Base-by-base conservation (phyloP, 2,113 vertebrate genomes). In the Datnioides undecimradiatus region DNA sequence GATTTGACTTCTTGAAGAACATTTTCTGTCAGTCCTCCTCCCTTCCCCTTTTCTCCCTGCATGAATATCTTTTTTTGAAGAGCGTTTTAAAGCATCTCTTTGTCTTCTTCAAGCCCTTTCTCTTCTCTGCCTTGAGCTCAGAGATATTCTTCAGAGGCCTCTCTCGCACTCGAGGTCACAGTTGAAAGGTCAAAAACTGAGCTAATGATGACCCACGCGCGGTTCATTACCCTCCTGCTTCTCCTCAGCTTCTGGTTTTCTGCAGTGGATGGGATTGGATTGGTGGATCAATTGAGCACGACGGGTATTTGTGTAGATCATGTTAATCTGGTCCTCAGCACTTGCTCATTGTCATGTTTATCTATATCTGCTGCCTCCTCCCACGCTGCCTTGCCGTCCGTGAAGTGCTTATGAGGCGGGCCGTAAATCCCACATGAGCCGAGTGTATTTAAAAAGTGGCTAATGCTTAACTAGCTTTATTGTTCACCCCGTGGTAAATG, bases 101-200 rank as follows among this genome's bases (percentile, higher is more conserved):
- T 86, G 78, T 78, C 0, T 17, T 59, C 31, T 34, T 80, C 7
- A 49, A 14, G 31, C 29, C 17, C 11, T 73, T 63, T 75, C 10
- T 43, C 25, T 48, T 46, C 41, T 17, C 13, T 67, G 17, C 55
- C 48, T 13, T 16, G 9, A 74, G 41, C 51, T 66, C 41, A 2
- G 17, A 25, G 4, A 41, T 45, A 51, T 64, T 65, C 66, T 73
- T 73, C 36, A 52, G n/a, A 57, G 33, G 40, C 23, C 16, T 59
- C 21, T 73, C 67, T 73, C 14, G 23, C 12, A 41, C 58, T 54
- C 40, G 25, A 77, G 85, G 79, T 90, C 85, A 79, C n/a, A 88
- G 81, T 79, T 92, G 51, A 92, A 86, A 86, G 87, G 76, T 88
- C 59, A 83, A 41, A 79, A 66, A 77, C 81, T 62, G 29, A 43